These are phyloP conservation scores for Prorops nasuta DNA, from an alignment of 1,140 invertebrate species.

Conservation along the genomic window DNA sequence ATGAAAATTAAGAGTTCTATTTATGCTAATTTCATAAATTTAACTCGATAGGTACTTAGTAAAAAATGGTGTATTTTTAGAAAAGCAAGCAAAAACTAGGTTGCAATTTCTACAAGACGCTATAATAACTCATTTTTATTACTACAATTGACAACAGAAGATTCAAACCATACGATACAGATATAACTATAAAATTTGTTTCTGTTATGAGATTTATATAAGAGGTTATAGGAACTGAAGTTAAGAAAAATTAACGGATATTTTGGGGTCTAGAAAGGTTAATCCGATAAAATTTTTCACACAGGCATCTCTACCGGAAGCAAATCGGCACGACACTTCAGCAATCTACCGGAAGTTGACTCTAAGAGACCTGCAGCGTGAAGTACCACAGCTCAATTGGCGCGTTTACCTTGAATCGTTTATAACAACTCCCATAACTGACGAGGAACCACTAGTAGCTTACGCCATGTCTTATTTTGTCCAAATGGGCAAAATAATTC, in stretches of 20 bases:
- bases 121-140: too few species aligned
- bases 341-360: slow-evolving; percentile 73
- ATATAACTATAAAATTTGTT: too few species aligned
- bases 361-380: slow-evolving; percentile 62
- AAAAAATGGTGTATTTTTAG: too few species aligned
- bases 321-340: slow-evolving; percentile 80
- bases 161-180: too few species aligned
- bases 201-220: too few species aligned
- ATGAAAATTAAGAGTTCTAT: too few species aligned
- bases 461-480: slow-evolving; percentile 79
- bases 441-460: slow-evolving; percentile 73
- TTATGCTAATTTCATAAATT: too few species aligned
- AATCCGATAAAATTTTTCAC: not conserved
- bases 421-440: slow-evolving; percentile 63
- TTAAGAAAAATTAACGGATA: not conserved
- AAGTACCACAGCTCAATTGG: slow-evolving; percentile 80
- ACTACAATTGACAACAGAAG: too few species aligned
- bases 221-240: slow-evolving; percentile 1
- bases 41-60: too few species aligned
- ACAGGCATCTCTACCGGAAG: slow-evolving; percentile 74
- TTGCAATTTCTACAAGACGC: too few species aligned
- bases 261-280: not conserved
- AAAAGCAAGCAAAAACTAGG: too few species aligned
- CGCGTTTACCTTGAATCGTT: slow-evolving; percentile 71
- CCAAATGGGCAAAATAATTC: slow-evolving; percentile 73